These are phyloP conservation scores for Drosophila virilis DNA, from an alignment of 1,140 invertebrate genomes.

Conservation along the genomic window DNA sequence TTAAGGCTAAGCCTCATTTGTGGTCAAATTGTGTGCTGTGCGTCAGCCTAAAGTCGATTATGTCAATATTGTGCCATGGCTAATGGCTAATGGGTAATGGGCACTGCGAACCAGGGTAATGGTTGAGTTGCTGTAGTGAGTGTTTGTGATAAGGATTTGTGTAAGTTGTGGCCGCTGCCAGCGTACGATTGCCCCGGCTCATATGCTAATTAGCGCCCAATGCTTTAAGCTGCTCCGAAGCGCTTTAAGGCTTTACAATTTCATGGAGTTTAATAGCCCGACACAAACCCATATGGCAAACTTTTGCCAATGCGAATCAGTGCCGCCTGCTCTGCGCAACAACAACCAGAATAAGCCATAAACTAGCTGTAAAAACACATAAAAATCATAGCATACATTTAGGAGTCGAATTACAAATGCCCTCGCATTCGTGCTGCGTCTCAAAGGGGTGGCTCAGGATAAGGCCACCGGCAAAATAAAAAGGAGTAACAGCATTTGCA, in stretches of 20 bases:
- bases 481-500: slow-evolving; percentile 72
- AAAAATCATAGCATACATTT: slow-evolving; percentile 76
- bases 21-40: slow-evolving; percentile 75
- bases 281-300: slow-evolving; percentile 35
- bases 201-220: slow-evolving; percentile 70
- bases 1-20: slow-evolving; percentile 77
- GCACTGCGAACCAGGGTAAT: slow-evolving; percentile 36
- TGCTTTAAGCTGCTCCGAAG: slow-evolving; percentile 44
- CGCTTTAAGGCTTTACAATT: slow-evolving; percentile 5
- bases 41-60: slow-evolving; percentile 80
- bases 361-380: slow-evolving; percentile 61
- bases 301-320: slow-evolving; percentile 12
- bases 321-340: slow-evolving; percentile 11
- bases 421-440: background rate
- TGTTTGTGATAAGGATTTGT: slow-evolving; percentile 68
- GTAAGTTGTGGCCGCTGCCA: slow-evolving; percentile 42
- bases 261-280: slow-evolving; percentile 37
- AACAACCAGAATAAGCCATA: slow-evolving; percentile 25
- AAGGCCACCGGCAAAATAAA: slow-evolving; percentile 24
- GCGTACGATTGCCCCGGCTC: slow-evolving; percentile 33
- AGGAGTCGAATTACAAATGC: slow-evolving; percentile 60
- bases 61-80: slow-evolving; percentile 75
- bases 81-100: slow-evolving; percentile 52
- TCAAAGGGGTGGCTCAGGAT: slow-evolving; percentile 39
- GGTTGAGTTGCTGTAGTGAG: slow-evolving; percentile 2